Evolutionary conservation across 37 sponge, comb jelly and placozoan species (phyloP).

Genomic region (Lycopodina hypogea): DNA sequence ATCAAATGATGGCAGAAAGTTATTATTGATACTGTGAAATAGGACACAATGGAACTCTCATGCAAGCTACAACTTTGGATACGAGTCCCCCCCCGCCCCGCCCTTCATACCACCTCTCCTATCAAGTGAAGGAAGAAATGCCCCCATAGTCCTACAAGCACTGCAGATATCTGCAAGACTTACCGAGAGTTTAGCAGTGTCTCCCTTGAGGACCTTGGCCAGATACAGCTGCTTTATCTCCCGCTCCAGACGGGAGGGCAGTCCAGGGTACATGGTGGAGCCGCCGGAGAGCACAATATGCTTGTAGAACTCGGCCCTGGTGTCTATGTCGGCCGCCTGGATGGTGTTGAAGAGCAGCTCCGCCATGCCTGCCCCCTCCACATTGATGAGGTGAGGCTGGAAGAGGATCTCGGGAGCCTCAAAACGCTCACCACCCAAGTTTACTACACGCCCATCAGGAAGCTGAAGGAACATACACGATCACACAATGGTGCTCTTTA

Average conservation of each 20-base stretch:
- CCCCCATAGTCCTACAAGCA: no score
- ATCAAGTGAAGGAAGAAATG: no score
- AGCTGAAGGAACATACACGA: constrained; percentile 53
- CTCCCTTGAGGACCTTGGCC: constrained; percentile 94
- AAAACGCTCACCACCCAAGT: constrained; percentile 97
- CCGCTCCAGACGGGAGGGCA: constrained; percentile 96
- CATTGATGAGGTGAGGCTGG: constrained; percentile 96
- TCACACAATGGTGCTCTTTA: no score
- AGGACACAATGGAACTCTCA: no score
- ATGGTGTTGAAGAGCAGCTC: constrained; percentile 98
- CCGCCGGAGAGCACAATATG: constrained; percentile 99
- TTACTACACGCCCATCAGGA: constrained; percentile 96
- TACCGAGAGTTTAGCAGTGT: constrained; percentile 86
- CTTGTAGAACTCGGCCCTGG: constrained; percentile 96
- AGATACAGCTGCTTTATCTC: constrained; percentile 99
- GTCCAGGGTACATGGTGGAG: constrained; percentile 99
- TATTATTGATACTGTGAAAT: no score
- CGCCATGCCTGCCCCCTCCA: constrained; percentile 94
- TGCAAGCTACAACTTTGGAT: no score
- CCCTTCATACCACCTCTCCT: no score
- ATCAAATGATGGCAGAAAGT: no score
- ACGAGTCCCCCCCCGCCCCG: no score
- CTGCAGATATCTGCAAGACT: constrained; percentile 35
- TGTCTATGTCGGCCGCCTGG: constrained; percentile 98
- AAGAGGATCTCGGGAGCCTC: constrained; percentile 97